These are phyloP conservation scores for Carduelis carduelis DNA, from an alignment of 2,797 vertebrate genomes.

Conservation along the genomic window DNA sequence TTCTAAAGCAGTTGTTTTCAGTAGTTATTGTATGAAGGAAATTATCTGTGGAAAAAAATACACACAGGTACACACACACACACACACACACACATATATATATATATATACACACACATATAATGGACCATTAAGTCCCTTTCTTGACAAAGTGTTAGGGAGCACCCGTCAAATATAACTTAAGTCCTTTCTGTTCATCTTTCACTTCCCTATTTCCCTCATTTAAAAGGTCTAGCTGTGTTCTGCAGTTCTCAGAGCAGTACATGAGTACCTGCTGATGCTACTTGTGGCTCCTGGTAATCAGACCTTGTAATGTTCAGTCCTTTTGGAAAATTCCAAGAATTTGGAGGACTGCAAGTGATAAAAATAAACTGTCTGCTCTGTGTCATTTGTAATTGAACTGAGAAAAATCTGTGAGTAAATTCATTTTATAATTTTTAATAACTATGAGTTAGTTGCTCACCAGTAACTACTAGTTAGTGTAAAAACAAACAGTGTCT, in stretches of 20 bases:
- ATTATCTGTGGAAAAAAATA: not conserved
- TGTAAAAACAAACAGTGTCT: not conserved
- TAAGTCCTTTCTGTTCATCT: not conserved
- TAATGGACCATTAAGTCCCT: not conserved
- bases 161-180: not conserved
- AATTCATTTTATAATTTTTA: not conserved
- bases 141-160: not conserved
- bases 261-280: not conserved
- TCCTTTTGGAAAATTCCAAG: not conserved
- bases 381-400: not conserved
- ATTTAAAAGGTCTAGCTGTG: not conserved
- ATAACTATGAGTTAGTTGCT: not conserved
- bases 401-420: not conserved
- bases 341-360: not conserved
- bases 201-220: not conserved
- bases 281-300: not conserved
- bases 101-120: fast-evolving
- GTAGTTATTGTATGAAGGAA: not conserved
- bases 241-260: not conserved
- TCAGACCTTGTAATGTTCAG: not conserved
- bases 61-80: not conserved
- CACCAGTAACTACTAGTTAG: not conserved
- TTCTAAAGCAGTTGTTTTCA: not conserved
- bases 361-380: not conserved
- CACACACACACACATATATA: not conserved